Base-by-base conservation (phyloP, 2,888 invertebrate genomes). In the Blomia tropicalis region DNA sequence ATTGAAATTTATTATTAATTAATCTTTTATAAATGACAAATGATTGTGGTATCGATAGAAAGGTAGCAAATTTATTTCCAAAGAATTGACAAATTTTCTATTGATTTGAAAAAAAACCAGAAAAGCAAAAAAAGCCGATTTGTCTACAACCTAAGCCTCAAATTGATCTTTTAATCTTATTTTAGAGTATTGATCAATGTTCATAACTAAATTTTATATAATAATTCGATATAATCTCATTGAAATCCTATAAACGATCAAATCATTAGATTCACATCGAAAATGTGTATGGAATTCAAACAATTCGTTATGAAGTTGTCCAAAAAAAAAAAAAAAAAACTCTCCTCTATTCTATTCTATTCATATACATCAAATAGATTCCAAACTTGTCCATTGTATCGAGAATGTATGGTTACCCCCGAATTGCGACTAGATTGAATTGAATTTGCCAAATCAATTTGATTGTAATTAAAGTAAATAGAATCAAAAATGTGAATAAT, bases 381-480 rank as follows among this genome's bases (percentile, higher is more conserved):
- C 14, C n/a, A 14, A 41, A 17, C 41, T 17, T 41, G 14, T 17
- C 14, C 14, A 14, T n/a, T 17, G 41, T n/a, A 41, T 14, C 41
- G 7, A 47, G 51, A 47, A 47, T n/a, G n/a, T n/a, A n/a, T n/a
- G n/a, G n/a, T n/a, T n/a, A n/a, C n/a, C n/a, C n/a, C n/a, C n/a
- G n/a, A n/a, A n/a, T n/a, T n/a, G n/a, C n/a, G n/a, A n/a, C n/a
- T n/a, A n/a, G n/a, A n/a, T n/a, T n/a, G n/a, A n/a, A n/a, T n/a
- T n/a, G n/a, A n/a, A n/a, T n/a, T n/a, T n/a, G n/a, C n/a, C n/a
- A n/a, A 36, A 14, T 47, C 51, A 47, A 47, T 47, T 47, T 19
- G 22, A 47, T 47, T 47, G 51, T 47, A 47, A 47, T 47, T 47
- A 47, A 47, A 47, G 51, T 47, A 47, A 47, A 47, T 47, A 47